These are phyloP conservation scores for Boloria euphrosyne DNA, from an alignment of 2,888 invertebrate genomes.

Conservation along the genomic window DNA sequence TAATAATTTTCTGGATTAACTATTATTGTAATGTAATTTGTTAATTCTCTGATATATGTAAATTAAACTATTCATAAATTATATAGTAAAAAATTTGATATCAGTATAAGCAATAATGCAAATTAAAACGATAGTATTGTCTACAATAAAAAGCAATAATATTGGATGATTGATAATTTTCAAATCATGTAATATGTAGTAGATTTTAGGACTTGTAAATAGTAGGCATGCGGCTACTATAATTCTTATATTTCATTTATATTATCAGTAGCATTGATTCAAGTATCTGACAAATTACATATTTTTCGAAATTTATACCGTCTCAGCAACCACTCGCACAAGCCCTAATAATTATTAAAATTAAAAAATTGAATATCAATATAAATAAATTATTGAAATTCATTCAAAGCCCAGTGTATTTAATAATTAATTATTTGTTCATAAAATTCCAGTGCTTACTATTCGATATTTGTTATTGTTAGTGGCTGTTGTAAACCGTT, in stretches of 20 bases:
- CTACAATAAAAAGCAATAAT: conserved; percentile 49
- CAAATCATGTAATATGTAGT: conserved; percentile 28
- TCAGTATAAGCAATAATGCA: conserved; percentile 54
- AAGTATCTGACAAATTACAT: neutral
- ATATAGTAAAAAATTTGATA: neutral
- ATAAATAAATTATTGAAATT: conserved; percentile 7
- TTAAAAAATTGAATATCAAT: neutral
- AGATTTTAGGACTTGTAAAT: conserved; percentile 44
- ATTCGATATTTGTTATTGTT: conserved; percentile 54
- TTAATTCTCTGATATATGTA: too few species aligned
- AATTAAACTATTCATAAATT: neutral
- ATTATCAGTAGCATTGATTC: neutral
- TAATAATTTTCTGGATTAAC: neutral
- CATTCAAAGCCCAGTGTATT: conserved; percentile 26
- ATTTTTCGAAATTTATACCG: conserved; percentile 4
- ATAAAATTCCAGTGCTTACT: conserved; percentile 58
- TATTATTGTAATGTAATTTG: neutral
- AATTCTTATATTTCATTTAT: conserved; percentile 11
- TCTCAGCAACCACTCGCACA: neutral
- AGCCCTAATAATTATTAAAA: neutral
- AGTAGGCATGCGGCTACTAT: conserved; percentile 46
- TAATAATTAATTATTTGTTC: conserved; percentile 44
- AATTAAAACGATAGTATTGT: conserved; percentile 44
- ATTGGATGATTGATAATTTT: conserved; percentile 37
- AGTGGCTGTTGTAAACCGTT: conserved; percentile 42